Conservation (phyloP, 2,888 invertebrate species). For the Leucania comma region DNA sequence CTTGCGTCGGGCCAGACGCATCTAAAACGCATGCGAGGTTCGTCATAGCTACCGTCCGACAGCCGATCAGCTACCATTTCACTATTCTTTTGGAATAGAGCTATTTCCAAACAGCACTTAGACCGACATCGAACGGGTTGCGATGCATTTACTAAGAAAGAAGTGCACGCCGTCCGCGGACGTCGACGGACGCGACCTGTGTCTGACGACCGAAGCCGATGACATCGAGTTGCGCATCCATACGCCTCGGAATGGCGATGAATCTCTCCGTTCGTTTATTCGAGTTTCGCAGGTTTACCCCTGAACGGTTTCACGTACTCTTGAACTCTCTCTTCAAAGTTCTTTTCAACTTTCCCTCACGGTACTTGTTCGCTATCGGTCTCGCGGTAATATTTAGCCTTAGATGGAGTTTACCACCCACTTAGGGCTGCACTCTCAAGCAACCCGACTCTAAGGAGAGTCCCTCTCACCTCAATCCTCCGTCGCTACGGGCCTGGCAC, state of each 20-base stretch:
- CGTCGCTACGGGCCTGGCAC: conserved; percentile 89
- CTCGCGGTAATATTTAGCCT: conserved; percentile 92
- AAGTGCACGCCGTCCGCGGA: conserved; percentile 71
- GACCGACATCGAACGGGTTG: conserved; percentile 87
- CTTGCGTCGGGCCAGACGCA: conserved; percentile 76
- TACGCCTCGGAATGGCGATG: conserved; percentile 74
- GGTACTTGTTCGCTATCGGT: conserved; percentile 93
- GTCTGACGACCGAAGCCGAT: background rate
- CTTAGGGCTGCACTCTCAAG: conserved; percentile 92
- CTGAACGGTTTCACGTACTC: conserved; percentile 89
- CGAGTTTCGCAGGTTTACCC: conserved; percentile 91
- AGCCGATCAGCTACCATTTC: conserved; percentile 1
- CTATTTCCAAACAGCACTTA: conserved; percentile 71
- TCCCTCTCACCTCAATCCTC: conserved; percentile 70
- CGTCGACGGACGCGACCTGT: conserved; percentile 9
- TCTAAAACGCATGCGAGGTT: conserved; percentile 69
- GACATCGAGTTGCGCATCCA: conserved; percentile 52
- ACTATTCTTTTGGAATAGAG: background rate
- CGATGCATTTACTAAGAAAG: conserved; percentile 88
- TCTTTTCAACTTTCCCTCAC: conserved; percentile 94
- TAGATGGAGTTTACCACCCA: conserved; percentile 91
- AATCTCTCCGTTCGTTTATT: conserved; percentile 86
- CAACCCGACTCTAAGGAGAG: conserved; percentile 87
- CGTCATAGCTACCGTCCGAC: conserved; percentile 62
- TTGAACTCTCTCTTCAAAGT: conserved; percentile 92